Conservation (phyloP, 2,888 invertebrate species). For the Eilema griseolum region DNA sequence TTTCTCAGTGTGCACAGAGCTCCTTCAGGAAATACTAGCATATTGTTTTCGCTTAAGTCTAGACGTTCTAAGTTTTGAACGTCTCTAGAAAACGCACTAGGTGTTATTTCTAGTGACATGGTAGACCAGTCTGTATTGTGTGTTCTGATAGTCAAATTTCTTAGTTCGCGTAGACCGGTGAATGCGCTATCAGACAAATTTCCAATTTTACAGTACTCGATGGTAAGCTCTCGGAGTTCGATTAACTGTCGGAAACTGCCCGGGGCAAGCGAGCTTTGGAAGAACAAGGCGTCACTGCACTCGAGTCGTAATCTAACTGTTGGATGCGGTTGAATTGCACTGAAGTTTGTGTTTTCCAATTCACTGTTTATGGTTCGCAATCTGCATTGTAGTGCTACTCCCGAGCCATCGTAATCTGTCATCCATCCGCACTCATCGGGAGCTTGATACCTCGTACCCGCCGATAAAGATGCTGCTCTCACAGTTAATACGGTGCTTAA, state of each 20-base stretch:
- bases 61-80: constrained; percentile 91
- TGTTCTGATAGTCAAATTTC: constrained; percentile 93
- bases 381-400: constrained; percentile 91
- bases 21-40: constrained; percentile 92
- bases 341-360: constrained; percentile 93
- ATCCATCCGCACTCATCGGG: constrained; percentile 94
- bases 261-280: constrained; percentile 92
- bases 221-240: constrained; percentile 91
- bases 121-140: constrained; percentile 95
- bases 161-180: constrained; percentile 91
- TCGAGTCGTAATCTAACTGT: constrained; percentile 92
- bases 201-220: constrained; percentile 94
- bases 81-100: constrained; percentile 91
- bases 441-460: constrained; percentile 90
- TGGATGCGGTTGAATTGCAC: constrained; percentile 93
- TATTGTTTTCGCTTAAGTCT: constrained; percentile 93
- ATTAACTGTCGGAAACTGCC: constrained; percentile 92
- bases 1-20: constrained; percentile 92
- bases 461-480: constrained; percentile 81
- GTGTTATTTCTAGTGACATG: constrained; percentile 92
- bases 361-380: constrained; percentile 93
- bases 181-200: constrained; percentile 94
- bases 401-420: constrained; percentile 89
- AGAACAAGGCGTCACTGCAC: constrained; percentile 93
- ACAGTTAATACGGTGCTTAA: constrained; percentile 75